Conservation (phyloP, 2,797 vertebrate species). For the Stomatorhinus walkeri region DNA sequence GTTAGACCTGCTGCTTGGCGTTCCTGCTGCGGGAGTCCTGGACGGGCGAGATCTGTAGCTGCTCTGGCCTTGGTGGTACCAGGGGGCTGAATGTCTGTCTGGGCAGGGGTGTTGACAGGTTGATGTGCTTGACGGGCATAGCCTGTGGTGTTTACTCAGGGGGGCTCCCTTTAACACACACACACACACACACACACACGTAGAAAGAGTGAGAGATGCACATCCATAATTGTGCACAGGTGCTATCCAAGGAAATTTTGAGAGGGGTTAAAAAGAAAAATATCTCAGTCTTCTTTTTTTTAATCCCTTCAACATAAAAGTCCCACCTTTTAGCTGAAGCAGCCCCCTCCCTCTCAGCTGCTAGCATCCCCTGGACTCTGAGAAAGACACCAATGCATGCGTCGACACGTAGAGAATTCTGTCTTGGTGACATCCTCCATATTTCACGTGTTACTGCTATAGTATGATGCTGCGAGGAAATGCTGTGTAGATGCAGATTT, state of each 20-base stretch:
- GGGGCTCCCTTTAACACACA: constrained; percentile 50
- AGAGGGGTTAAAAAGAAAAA: constrained; percentile 42
- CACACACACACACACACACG: background rate
- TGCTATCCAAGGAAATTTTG: constrained; percentile 73
- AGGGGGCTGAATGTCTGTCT: constrained; percentile 42
- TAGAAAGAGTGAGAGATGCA: background rate
- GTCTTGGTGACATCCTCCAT: background rate
- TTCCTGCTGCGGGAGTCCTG: background rate
- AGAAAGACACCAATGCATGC: background rate
- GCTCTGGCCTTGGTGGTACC: constrained; percentile 41
- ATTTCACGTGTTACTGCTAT: background rate
- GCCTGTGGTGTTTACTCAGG: constrained; percentile 65
- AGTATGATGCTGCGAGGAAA: background rate
- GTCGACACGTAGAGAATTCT: background rate
- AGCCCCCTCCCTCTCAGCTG: background rate
- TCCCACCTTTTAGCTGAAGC: constrained; percentile 51
- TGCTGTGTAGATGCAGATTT: background rate
- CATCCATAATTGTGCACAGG: constrained; percentile 53
- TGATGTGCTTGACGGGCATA: constrained; percentile 59
- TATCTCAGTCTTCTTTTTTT: constrained; percentile 59
- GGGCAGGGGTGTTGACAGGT: constrained; percentile 55
- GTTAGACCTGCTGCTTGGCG: constrained; percentile 13
- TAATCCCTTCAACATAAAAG: constrained; percentile 53
- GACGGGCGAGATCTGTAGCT: constrained; percentile 25
- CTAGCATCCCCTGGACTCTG: background rate